phyloP scores from a whole-genome alignment of 2,797 vertebrate species.

The Babyrousa celebensis region DNA sequence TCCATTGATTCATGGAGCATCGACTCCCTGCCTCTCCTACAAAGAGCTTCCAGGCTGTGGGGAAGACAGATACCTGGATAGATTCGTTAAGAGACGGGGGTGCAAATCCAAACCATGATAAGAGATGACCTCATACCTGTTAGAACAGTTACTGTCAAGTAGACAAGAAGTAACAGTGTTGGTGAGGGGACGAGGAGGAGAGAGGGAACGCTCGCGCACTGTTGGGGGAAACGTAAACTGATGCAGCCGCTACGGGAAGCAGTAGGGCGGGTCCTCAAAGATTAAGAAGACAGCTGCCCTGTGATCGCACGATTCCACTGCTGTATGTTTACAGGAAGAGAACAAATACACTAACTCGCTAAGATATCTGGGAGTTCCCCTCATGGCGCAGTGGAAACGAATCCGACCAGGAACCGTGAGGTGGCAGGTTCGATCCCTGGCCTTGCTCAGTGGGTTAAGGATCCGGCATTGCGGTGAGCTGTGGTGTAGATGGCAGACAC shows the following conservation, averaged over 20 bases:
- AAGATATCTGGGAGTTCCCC: not conserved
- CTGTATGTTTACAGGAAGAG: not conserved
- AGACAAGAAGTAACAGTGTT: not conserved
- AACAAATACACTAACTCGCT: not conserved
- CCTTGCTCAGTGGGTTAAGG: too few species aligned
- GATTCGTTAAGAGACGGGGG: not conserved
- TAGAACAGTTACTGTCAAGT: not conserved
- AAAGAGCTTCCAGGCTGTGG: not conserved
- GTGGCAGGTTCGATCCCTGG: too few species aligned
- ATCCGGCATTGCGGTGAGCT: too few species aligned
- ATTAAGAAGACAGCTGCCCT: not conserved
- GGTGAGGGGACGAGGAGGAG: not conserved
- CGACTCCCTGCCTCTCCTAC: not conserved
- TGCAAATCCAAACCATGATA: not conserved
- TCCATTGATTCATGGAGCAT: not conserved
- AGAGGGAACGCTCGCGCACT: not conserved
- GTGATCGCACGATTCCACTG: not conserved
- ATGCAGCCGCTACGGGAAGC: not conserved
- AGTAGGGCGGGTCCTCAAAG: not conserved
- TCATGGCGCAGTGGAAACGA: too few species aligned
- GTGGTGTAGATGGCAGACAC: too few species aligned
- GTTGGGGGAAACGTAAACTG: not conserved
- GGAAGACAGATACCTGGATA: not conserved
- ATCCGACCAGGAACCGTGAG: too few species aligned
- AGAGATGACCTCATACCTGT: not conserved